Base-by-base conservation (phyloP, 2,113 vertebrate genomes). In the Chaenocephalus aceratus region DNA sequence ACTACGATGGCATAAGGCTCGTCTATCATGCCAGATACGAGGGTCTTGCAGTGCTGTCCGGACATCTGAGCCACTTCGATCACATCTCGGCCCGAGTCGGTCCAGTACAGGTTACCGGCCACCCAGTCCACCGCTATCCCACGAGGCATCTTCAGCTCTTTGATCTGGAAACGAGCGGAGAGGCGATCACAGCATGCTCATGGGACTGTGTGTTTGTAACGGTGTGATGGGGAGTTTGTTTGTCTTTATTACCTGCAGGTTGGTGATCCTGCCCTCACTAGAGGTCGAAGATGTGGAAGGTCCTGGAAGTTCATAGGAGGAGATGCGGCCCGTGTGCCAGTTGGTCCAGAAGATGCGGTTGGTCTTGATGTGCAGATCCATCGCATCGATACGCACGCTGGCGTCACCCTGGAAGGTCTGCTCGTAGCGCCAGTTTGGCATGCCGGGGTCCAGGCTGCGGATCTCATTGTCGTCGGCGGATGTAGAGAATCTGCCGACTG, bases 121-220 rank as follows among this genome's bases (percentile, higher is more conserved):
- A 99, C 98, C 98, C 98, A 99, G 91, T 99, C 98, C 0, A 99
- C 94, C 5, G 98, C 98, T 0, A 99, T 98, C 4, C 98, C 98
- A 49, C 98, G 94, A 0, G 98, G 98, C 95, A 99, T 99, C 94
- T 99, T 99, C 83, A 99, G 92, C 68, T 96, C 96, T 1, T 96
- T 96, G 86, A 99, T 98, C 97, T 99, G 79, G 18, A 0, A 9
- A 14, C 0, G 6, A 54, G 30, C 69, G 60, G 34, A 78, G 49
- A 49, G 15, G 7, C 7, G 4, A 13, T 77, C 3, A 80, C 1
- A 53, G n/a, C 9, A 10, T 9, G 57, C 16, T 1, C 8, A 5
- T 14, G 23, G 48, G 5, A n/a, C 4, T 53, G 11, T 61, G 30
- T 18, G 7, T 49, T 63, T 63, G 46, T 0, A 14, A 13, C 11